These are phyloP conservation scores for Drosophila parvula DNA, from an alignment of 1,140 invertebrate genomes.

Conservation along the genomic window DNA sequence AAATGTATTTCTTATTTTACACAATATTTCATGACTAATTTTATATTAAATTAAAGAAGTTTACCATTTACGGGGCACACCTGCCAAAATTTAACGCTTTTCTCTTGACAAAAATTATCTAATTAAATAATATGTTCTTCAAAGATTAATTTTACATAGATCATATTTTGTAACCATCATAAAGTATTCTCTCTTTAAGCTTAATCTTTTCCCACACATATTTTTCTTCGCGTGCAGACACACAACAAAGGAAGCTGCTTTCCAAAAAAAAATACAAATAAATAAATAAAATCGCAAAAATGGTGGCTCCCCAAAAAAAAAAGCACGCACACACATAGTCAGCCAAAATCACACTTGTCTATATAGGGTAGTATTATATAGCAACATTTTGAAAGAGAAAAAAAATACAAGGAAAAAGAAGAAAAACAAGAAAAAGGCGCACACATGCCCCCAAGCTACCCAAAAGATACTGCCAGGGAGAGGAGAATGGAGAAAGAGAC, in stretches of 20 bases:
- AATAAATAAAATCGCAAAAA: slow-evolving; percentile 45
- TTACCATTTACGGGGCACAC: too few species aligned
- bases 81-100: too few species aligned
- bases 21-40: too few species aligned
- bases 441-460: slow-evolving; percentile 67
- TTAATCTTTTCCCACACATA: not conserved
- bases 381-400: slow-evolving; percentile 31
- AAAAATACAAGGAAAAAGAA: slow-evolving; percentile 15
- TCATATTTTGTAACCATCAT: not conserved
- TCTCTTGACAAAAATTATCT: too few species aligned
- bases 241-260: slow-evolving; percentile 66
- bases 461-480: slow-evolving; percentile 22
- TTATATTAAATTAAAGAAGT: too few species aligned
- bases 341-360: slow-evolving; percentile 47
- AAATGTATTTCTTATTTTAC: too few species aligned
- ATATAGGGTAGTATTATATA: slow-evolving; percentile 70
- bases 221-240: slow-evolving; percentile 4
- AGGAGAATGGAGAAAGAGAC: slow-evolving; percentile 10
- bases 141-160: not conserved
- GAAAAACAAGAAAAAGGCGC: slow-evolving; percentile 57
- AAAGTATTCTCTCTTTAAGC: too few species aligned
- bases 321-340: slow-evolving; percentile 30
- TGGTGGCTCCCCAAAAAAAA: slow-evolving; percentile 40
- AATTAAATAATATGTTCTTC: not conserved
- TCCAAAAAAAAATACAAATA: slow-evolving; percentile 30